These are phyloP conservation scores for Artemia sp. DNA, from an alignment of 2,888 invertebrate species.

Conservation along the genomic window DNA sequence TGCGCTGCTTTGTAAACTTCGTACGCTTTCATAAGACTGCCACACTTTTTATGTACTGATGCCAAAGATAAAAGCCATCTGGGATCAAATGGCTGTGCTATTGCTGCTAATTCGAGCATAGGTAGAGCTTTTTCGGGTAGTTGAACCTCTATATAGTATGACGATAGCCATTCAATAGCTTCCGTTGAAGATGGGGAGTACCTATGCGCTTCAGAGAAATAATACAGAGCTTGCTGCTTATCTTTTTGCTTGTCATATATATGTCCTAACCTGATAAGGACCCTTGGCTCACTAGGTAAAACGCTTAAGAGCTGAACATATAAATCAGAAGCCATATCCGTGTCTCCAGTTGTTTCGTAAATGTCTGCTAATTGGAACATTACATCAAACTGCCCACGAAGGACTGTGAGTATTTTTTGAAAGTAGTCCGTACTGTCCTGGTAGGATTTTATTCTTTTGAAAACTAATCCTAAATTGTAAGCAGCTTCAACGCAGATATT, in stretches of 20 bases:
- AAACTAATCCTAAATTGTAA: constrained; percentile 48
- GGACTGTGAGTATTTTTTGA: constrained; percentile 52
- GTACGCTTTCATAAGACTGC: constrained; percentile 66
- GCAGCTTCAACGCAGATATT: constrained; percentile 65
- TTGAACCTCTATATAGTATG: constrained; percentile 72
- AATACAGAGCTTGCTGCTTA: constrained; percentile 70
- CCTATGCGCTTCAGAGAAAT: constrained; percentile 56
- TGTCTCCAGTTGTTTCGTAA: constrained; percentile 47
- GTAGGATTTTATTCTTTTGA: constrained; percentile 40
- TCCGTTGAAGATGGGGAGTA: constrained; percentile 52
- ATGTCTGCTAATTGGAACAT: constrained; percentile 60
- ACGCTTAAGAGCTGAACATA: constrained; percentile 59
- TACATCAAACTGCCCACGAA: constrained; percentile 52
- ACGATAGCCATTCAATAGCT: constrained; percentile 72
- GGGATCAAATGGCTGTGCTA: constrained; percentile 58
- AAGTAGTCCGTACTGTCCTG: constrained; percentile 62
- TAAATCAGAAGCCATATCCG: constrained; percentile 39
- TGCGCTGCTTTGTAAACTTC: constrained; percentile 69
- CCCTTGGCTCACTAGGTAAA: constrained; percentile 71
- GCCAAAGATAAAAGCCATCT: constrained; percentile 73
- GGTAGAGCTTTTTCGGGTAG: constrained; percentile 66
- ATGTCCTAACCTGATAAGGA: constrained; percentile 72
- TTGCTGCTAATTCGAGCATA: constrained; percentile 62
- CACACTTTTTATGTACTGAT: constrained; percentile 61
- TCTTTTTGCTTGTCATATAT: constrained; percentile 79